phyloP scores from a whole-genome alignment of 1,140 invertebrate species.

The Glomeris maerens region DNA sequence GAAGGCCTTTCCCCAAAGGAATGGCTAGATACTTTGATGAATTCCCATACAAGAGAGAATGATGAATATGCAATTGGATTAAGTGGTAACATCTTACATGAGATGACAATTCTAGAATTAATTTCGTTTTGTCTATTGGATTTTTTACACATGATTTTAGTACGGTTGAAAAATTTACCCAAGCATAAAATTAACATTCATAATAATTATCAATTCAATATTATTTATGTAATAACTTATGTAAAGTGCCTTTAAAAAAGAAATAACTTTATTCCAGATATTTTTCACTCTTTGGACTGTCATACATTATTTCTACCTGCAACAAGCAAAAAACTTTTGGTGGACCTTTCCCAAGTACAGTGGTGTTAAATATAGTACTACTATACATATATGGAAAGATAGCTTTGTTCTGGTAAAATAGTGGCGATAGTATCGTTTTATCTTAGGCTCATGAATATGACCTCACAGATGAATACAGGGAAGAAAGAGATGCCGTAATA shows the following conservation, averaged over 20 bases:
- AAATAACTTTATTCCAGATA: conserved; percentile 14
- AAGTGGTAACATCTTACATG: conserved; percentile 6
- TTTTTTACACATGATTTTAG: too few relatives aligned
- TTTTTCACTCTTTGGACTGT: conserved; percentile 19
- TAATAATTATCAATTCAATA: background rate
- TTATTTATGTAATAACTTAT: too few relatives aligned
- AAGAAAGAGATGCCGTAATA: conserved; percentile 17
- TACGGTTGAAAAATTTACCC: too few relatives aligned
- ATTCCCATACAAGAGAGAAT: conserved; percentile 16
- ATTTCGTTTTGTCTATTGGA: too few relatives aligned
- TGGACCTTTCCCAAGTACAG: conserved; percentile 15
- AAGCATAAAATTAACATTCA: too few relatives aligned
- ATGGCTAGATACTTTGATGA: conserved; percentile 19
- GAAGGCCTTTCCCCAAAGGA: conserved; percentile 9
- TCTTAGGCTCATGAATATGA: conserved; percentile 16
- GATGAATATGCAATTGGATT: conserved; percentile 19
- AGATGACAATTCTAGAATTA: background rate
- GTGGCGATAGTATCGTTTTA: too few relatives aligned
- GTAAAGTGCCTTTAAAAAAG: too few relatives aligned
- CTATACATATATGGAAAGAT: too few relatives aligned
- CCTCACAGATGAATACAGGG: conserved; percentile 17
- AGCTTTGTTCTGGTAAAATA: too few relatives aligned
- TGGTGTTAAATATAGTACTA: too few relatives aligned
- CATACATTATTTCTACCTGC: conserved; percentile 20
- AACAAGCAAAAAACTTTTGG: conserved; percentile 13